Percentiles rank a stretch among this genome's conserved stretches.
Evolutionary conservation across 2,888 invertebrate genomes (phyloP).

Genomic region (Acanthosepion lycidas): DNA sequence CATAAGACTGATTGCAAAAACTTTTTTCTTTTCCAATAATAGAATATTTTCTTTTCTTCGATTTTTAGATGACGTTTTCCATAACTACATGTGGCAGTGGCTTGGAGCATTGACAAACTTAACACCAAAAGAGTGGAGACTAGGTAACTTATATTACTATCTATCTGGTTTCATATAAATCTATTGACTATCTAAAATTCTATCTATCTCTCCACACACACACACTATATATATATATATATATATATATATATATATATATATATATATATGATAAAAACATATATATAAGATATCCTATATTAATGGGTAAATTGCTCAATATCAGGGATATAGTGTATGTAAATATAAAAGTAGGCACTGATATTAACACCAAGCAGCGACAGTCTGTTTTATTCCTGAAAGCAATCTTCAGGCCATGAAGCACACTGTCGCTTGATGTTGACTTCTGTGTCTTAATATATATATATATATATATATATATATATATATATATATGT

Average conservation of each 20-base stretch:
- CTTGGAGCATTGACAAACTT: conserved; percentile 64
- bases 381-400: too few relatives aligned
- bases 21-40: neutral
- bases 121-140: conserved; percentile 64
- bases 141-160: neutral
- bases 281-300: too few relatives aligned
- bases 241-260: neutral
- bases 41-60: neutral
- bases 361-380: too few relatives aligned
- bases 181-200: neutral
- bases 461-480: neutral
- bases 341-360: too few relatives aligned
- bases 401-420: too few relatives aligned
- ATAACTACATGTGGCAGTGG: conserved; percentile 68
- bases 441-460: neutral
- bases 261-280: neutral
- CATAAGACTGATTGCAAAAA: too few relatives aligned
- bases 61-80: conserved; percentile 59
- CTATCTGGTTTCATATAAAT: neutral
- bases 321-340: too few relatives aligned
- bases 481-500: too few relatives aligned
- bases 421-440: neutral
- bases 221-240: too few relatives aligned
- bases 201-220: neutral
- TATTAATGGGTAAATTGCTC: too few relatives aligned